Base-by-base conservation (phyloP, 2,888 invertebrate genomes). In the Neoitamus cyanurus region DNA sequence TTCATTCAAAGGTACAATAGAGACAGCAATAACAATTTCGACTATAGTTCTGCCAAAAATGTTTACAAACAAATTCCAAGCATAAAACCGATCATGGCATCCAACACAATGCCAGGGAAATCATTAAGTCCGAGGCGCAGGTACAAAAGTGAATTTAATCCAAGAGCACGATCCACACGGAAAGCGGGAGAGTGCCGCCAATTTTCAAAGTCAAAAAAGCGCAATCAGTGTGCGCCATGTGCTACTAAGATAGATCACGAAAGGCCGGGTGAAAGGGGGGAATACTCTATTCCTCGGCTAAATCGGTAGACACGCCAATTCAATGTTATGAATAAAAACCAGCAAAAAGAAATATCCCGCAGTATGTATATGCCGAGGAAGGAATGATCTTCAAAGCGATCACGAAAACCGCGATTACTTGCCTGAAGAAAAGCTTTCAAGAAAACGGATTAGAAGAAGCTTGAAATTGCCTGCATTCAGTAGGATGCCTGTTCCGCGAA, bases 121-220 rank as follows among this genome's bases (percentile, higher is more conserved):
- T 75, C 42, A 75, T 75, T 75, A 75, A 75, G 36, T 75, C 37
- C 11, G 42, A 75, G 42, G 13, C 20, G 34, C 75, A 46, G n/a
- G 15, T 28, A 75, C 25, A 70, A 75, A 75, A 75, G 37, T 30
- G 42, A 75, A 75, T 20, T 75, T 75, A 42, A 75, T 46, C 42
- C 75, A 75, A 75, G 42, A 75, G 75, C 75, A 75, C 75, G 75
- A 75, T 75, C 42, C 20, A 11, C 75, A 42, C 20, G 42, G 37
- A 42, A 75, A 75, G 58, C 75, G 25, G 37, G 37, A 42, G 42
- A 75, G 13, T 37, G 75, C 75, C 42, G 75, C 37, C 13, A 42
- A 75, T 75, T 75, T 75, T 75, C 75, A 75, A 75, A 75, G 75
- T 75, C 42, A 75, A 75, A 75, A 42, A 42, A 75, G 13, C 75